phyloP scores from a whole-genome alignment of 23 tunicate species.

The Trididemnum nubilum region DNA sequence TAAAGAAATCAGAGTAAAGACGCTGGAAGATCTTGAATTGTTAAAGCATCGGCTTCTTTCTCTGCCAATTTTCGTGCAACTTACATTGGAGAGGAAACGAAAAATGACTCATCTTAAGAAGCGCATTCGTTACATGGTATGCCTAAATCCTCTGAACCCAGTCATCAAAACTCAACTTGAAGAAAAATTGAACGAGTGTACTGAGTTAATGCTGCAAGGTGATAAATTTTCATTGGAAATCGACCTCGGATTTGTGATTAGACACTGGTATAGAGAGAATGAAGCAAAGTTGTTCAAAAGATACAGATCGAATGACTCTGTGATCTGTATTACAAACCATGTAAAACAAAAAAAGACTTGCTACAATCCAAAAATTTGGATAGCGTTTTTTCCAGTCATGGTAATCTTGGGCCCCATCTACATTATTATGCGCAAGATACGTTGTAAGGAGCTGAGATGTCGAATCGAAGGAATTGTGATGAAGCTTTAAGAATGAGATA shows the following conservation, averaged over 20 bases:
- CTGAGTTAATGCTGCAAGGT: background rate
- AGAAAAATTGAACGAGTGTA: background rate
- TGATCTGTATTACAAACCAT: slow-evolving; percentile 6
- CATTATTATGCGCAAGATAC: background rate
- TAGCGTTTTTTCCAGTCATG: slow-evolving; percentile 11
- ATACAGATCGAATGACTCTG: background rate
- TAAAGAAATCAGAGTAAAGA: background rate
- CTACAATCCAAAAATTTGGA: background rate
- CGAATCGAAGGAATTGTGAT: slow-evolving; percentile 2
- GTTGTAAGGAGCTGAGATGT: background rate
- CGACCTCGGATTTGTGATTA: background rate
- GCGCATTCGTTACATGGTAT: background rate
- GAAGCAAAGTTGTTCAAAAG: background rate
- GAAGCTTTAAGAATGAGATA: background rate
- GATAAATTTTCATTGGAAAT: background rate
- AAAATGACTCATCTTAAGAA: background rate
- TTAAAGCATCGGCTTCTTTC: background rate
- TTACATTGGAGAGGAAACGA: slow-evolving; percentile 13
- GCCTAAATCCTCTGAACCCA: slow-evolving; percentile 17
- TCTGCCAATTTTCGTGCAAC: background rate
- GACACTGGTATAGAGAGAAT: background rate
- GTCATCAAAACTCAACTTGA: slow-evolving; percentile 9
- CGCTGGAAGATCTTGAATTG: slow-evolving; percentile 2
- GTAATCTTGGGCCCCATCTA: background rate
- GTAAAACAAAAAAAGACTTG: background rate